Evolutionary conservation across 2,888 invertebrate species (phyloP).

Genomic region (Emmelina monodactyla): DNA sequence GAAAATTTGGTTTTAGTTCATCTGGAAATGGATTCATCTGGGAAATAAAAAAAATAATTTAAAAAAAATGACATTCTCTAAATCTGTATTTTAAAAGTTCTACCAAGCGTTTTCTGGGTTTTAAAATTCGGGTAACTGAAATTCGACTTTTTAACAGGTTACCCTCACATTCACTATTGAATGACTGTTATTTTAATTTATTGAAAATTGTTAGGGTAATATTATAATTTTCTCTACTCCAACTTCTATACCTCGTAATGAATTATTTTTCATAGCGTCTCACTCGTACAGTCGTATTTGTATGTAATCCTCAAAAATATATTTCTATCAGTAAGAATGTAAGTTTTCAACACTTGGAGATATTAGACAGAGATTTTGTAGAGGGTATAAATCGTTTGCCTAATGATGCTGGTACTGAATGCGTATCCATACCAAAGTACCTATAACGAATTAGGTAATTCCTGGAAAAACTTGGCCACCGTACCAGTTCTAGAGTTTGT

Average conservation of each 20-base stretch:
- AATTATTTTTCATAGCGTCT: neutral
- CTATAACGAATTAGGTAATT: conserved; percentile 1
- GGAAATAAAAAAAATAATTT: no score
- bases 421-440: conserved; percentile 1
- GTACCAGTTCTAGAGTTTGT: conserved; percentile 4
- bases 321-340: neutral
- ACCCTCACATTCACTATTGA: neutral
- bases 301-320: conserved; percentile 2
- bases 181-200: conserved; percentile 1
- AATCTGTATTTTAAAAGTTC: no score
- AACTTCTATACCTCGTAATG: neutral
- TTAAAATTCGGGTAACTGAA: no score
- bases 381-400: conserved; percentile 2
- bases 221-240: neutral
- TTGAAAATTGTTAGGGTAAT: neutral
- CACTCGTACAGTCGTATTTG: neutral
- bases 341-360: neutral
- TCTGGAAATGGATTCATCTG: no score
- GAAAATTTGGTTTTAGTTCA: no score
- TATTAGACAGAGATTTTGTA: neutral
- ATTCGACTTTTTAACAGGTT: no score
- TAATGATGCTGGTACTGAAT: conserved; percentile 3
- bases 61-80: no score
- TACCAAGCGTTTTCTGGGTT: no score
- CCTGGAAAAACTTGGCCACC: conserved; percentile 4